These are phyloP conservation scores for Keiferia lycopersicella DNA, from an alignment of 2,888 invertebrate species.

Conservation along the genomic window DNA sequence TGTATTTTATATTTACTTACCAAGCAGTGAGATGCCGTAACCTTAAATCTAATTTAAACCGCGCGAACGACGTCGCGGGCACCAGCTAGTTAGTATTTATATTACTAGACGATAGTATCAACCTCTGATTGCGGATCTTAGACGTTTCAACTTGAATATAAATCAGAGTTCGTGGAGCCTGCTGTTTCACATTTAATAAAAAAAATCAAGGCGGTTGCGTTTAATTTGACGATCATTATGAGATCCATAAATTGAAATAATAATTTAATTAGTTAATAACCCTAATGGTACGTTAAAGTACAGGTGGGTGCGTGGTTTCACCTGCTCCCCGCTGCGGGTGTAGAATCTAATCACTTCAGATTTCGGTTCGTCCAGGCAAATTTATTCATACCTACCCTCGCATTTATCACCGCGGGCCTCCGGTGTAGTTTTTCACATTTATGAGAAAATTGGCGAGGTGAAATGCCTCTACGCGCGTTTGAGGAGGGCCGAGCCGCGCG, in stretches of 20 bases:
- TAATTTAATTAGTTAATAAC: slow-evolving; percentile 24
- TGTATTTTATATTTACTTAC: too few relatives aligned
- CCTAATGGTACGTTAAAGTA: slow-evolving; percentile 2
- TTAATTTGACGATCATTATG: slow-evolving; percentile 15
- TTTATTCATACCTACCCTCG: slow-evolving; percentile 77
- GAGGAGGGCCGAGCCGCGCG: slow-evolving; percentile 44
- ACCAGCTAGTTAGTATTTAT: too few relatives aligned
- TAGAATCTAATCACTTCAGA: slow-evolving; percentile 72
- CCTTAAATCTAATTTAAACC: too few relatives aligned
- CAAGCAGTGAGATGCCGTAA: too few relatives aligned
- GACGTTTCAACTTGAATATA: not conserved
- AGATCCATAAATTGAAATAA: slow-evolving; percentile 22
- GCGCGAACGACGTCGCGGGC: too few relatives aligned
- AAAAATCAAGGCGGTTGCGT: not conserved
- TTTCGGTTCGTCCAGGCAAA: slow-evolving; percentile 65
- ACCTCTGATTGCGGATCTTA: not conserved
- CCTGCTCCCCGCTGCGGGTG: slow-evolving; percentile 60
- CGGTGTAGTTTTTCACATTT: slow-evolving; percentile 71
- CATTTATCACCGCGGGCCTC: slow-evolving; percentile 72
- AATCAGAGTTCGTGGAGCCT: not conserved
- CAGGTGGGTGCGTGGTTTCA: slow-evolving; percentile 39
- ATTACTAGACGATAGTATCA: too few relatives aligned
- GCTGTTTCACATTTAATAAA: not conserved
- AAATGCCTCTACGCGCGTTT: slow-evolving; percentile 69
- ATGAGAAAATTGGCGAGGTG: slow-evolving; percentile 68